phyloP scores from a whole-genome alignment of 2,113 vertebrate species.

The Gopherus flavomarginatus region DNA sequence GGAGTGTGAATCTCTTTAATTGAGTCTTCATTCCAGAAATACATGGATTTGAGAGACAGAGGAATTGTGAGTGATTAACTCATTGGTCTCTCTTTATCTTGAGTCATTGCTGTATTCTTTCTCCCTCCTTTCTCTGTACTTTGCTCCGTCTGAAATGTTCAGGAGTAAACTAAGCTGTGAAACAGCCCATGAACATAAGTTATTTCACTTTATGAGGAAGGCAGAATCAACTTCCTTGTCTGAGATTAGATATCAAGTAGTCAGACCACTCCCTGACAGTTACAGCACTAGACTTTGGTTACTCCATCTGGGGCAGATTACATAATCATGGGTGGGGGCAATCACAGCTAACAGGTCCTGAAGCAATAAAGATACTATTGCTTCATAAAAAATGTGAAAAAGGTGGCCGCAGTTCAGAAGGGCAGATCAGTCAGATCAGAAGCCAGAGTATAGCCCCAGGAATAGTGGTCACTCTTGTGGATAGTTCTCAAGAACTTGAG shows the following conservation, averaged over 20 bases:
- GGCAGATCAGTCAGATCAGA: neutral
- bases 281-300: no score
- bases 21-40: neutral
- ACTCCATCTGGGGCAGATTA: neutral
- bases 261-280: no score
- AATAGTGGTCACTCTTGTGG: no score
- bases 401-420: neutral
- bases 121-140: neutral
- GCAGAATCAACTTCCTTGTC: no score
- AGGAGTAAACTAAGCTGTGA: neutral
- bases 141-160: fast-evolving
- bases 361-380: neutral
- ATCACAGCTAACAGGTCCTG: neutral
- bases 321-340: neutral
- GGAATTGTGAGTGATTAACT: neutral
- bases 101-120: neutral
- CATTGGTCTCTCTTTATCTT: neutral
- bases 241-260: no score
- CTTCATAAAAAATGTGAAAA: neutral
- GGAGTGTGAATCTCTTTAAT: neutral
- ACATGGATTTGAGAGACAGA: neutral
- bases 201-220: no score
- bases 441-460: neutral
- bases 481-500: neutral
- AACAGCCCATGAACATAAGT: neutral